A percentile compares a stretch with the other conserved stretches of the same genome.
Evolutionary conservation across 1,140 invertebrate species (phyloP).

Genomic region (Sipha flava): DNA sequence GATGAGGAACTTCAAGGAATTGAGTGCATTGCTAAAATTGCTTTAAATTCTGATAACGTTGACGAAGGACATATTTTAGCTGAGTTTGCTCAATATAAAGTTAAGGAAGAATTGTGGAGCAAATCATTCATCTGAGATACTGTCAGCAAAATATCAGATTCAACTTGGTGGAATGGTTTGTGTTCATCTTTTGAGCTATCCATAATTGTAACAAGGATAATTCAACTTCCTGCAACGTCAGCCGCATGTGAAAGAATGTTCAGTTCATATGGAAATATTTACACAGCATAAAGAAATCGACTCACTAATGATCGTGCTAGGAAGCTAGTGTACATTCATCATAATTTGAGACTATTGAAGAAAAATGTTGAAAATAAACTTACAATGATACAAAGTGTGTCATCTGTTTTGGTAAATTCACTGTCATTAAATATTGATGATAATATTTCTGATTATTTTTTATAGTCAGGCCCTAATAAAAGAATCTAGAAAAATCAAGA

Average conservation of each 20-base stretch:
- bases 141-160: neutral
- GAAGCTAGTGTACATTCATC: neutral
- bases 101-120: slow-evolving; percentile 10
- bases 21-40: no score
- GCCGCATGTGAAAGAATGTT: neutral
- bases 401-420: neutral
- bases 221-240: neutral
- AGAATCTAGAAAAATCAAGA: neutral
- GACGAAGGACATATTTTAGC: neutral
- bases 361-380: neutral
- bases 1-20: no score
- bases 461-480: no score
- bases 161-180: neutral
- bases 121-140: neutral
- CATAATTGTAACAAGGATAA: neutral
- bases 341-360: neutral
- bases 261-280: neutral
- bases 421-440: no score
- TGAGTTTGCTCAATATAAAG: neutral
- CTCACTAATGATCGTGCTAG: neutral
- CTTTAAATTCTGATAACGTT: neutral
- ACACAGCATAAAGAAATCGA: neutral
- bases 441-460: no score
- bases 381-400: neutral
- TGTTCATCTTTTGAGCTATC: neutral